Conservation (phyloP, 2,113 vertebrate species). For the Paratilapia polleni region DNA sequence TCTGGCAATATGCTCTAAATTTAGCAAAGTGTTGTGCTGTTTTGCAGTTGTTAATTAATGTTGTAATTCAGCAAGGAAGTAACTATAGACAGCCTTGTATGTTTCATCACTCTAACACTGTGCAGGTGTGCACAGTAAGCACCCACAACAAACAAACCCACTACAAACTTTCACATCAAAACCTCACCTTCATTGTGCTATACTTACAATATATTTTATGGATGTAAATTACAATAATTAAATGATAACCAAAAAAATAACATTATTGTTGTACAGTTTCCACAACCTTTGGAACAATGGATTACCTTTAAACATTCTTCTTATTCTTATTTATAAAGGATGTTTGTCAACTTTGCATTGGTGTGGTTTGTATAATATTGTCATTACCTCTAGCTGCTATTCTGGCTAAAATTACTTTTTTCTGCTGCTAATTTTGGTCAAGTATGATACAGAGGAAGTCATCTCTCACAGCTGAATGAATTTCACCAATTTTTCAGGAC, state of each 20-base stretch:
- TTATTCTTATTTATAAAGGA: background rate
- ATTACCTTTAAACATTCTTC: background rate
- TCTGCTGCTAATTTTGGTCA: background rate
- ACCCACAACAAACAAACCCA: too few relatives aligned
- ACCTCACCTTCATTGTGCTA: background rate
- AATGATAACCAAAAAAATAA: background rate
- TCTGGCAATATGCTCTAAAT: slow-evolving; percentile 7
- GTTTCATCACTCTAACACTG: slow-evolving; percentile 15
- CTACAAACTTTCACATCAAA: background rate
- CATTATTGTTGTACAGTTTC: background rate
- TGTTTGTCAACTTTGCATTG: too few relatives aligned
- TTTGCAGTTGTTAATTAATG: slow-evolving; percentile 33
- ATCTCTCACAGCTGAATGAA: background rate
- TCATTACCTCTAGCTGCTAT: background rate
- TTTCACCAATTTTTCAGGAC: background rate
- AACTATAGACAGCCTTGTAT: background rate
- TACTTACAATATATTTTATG: background rate
- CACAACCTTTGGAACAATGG: background rate
- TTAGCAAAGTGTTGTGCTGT: slow-evolving; percentile 16
- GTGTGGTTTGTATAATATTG: too few relatives aligned
- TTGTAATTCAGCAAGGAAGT: slow-evolving; percentile 15
- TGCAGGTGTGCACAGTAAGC: slow-evolving; percentile 1
- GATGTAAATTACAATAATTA: background rate
- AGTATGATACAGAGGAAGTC: background rate
- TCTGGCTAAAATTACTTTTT: slow-evolving; percentile 3